Percentiles rank a stretch among this genome's conserved stretches.
Conservation (phyloP, 2,113 vertebrate genomes). For the Plectropomus leopardus region DNA sequence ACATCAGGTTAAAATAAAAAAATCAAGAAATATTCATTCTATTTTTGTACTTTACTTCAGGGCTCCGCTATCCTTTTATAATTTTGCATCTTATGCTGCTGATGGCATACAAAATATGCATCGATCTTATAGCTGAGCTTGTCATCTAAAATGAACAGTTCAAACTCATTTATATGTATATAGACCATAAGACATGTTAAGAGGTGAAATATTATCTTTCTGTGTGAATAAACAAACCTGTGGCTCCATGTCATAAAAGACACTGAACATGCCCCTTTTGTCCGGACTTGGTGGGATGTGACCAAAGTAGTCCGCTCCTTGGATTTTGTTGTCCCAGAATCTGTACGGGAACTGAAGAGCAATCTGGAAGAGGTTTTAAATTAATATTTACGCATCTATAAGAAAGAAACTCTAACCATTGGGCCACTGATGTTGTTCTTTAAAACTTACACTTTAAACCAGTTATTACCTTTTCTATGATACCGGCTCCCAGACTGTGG, state of each 20-base stretch:
- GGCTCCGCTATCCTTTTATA: background rate
- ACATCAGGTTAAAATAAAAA: background rate
- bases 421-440: background rate
- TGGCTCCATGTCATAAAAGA: conserved; percentile 97
- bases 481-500: conserved; percentile 93
- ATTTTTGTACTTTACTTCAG: background rate
- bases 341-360: conserved; percentile 94
- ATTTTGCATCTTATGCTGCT: background rate
- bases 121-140: background rate
- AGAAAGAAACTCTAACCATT: background rate
- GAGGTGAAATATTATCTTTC: background rate
- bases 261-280: conserved; percentile 93
- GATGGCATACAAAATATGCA: background rate
- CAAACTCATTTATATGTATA: too few species aligned
- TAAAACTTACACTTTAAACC: background rate
- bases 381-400: background rate
- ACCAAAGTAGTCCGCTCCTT: conserved; percentile 97
- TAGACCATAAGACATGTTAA: background rate
- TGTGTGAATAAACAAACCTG: conserved; percentile 84
- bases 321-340: conserved; percentile 97
- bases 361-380: conserved; percentile 83
- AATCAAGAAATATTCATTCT: background rate
- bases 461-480: conserved; percentile 93
- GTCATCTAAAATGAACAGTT: too few species aligned
- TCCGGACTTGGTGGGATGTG: conserved; percentile 91